Percentiles rank a stretch among this genome's conserved stretches.
phyloP scores from a whole-genome alignment of 2,888 invertebrate species.

The Drosophila meridiana region DNA sequence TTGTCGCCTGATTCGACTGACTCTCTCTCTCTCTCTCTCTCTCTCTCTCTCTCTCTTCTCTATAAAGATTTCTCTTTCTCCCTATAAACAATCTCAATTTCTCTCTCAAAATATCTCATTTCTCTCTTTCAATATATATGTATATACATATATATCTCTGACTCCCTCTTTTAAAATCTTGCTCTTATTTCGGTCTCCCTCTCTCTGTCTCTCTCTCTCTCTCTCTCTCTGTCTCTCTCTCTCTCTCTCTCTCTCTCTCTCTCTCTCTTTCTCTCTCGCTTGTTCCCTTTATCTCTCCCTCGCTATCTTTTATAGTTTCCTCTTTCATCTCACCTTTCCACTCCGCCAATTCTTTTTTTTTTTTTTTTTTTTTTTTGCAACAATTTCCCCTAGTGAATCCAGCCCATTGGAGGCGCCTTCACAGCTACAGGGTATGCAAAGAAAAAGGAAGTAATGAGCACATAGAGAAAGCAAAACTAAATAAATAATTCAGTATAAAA shows the following conservation, averaged over 20 bases:
- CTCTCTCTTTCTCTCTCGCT: background rate
- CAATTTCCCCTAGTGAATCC: background rate
- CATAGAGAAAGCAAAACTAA: constrained; percentile 66
- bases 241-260: background rate
- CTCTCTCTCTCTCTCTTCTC: background rate
- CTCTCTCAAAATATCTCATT: too few relatives aligned
- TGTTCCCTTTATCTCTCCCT: background rate
- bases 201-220: background rate
- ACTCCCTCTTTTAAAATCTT: background rate
- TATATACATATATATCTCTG: background rate
- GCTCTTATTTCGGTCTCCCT: too few relatives aligned
- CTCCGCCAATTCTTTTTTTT: background rate
- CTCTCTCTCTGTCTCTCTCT: background rate
- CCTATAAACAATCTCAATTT: too few relatives aligned
- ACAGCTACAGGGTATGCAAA: constrained; percentile 29
- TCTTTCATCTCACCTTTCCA: background rate
- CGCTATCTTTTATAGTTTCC: too few relatives aligned
- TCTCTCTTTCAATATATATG: background rate
- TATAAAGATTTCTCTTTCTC: background rate
- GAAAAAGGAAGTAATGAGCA: constrained; percentile 67
- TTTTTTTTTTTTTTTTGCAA: background rate
- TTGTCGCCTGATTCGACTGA: too few relatives aligned
- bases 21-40: background rate
- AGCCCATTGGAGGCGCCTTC: background rate
- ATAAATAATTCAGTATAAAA: constrained; percentile 81